Percentiles rank a stretch among this genome's conserved stretches.
Conservation (phyloP, 2,113 vertebrate species). For the Sylvietta virens region DNA sequence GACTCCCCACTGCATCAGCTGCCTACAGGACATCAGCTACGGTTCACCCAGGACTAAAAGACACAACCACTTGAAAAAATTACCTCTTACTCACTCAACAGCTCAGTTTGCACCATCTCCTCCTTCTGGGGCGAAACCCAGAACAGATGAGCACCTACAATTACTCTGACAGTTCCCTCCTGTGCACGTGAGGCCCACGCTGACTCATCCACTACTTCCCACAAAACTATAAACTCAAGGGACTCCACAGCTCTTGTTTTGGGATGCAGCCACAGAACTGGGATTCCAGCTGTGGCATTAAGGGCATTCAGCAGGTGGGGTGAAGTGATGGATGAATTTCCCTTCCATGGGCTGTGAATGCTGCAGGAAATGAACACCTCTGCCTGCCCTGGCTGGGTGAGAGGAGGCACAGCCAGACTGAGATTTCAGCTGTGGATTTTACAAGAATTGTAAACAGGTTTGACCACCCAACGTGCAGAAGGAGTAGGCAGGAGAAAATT, state of each 20-base stretch:
- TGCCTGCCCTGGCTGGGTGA: neutral
- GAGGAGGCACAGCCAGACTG: neutral
- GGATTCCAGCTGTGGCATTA: neutral
- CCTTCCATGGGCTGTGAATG: neutral
- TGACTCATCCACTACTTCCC: neutral
- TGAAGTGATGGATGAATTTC: neutral
- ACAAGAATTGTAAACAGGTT: neutral
- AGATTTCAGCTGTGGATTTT: neutral
- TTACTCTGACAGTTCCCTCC: neutral
- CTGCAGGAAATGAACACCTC: neutral
- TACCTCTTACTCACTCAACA: neutral
- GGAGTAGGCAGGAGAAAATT: neutral
- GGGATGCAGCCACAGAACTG: neutral
- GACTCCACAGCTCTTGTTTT: neutral
- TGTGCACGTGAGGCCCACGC: rapidly evolving
- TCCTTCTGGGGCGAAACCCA: neutral
- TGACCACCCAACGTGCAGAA: neutral
- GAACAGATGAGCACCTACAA: neutral
- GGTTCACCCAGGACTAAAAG: neutral
- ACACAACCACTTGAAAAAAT: neutral
- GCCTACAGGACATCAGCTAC: neutral
- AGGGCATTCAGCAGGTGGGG: neutral
- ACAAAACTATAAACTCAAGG: neutral
- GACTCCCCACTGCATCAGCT: neutral
- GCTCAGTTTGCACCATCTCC: neutral